phyloP scores from a whole-genome alignment of 2,797 vertebrate genomes.

The Muscicapa striata region DNA sequence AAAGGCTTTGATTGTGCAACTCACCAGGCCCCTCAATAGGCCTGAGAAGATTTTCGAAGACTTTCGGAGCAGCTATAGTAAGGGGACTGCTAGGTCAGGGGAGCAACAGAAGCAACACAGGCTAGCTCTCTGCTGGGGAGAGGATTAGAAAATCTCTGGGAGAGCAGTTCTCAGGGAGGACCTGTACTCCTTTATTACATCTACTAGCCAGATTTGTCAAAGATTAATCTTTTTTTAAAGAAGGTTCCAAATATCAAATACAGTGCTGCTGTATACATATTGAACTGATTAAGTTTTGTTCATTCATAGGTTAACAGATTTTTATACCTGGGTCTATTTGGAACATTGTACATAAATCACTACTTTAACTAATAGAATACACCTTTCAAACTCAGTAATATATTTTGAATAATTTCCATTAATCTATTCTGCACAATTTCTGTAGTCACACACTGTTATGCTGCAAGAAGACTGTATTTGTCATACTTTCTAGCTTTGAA shows the following conservation, averaged over 20 bases:
- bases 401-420: constrained; percentile 15
- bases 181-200: neutral
- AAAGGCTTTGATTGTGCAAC: neutral
- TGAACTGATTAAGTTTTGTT: neutral
- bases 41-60: neutral
- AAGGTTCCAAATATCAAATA: neutral
- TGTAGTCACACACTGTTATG: neutral
- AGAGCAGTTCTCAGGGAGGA: neutral
- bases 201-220: neutral
- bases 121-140: neutral
- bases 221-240: neutral
- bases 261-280: neutral
- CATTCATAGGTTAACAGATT: neutral
- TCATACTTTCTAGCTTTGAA: neutral
- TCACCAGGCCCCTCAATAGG: neutral
- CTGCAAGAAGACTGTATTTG: neutral
- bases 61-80: neutral
- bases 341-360: neutral
- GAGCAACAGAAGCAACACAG: neutral
- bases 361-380: neutral
- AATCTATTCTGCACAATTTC: neutral
- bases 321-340: neutral
- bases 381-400: neutral
- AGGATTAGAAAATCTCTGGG: neutral
- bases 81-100: neutral